phyloP scores from a whole-genome alignment of 1,140 invertebrate genomes.

The Medauroidea extradentata region DNA sequence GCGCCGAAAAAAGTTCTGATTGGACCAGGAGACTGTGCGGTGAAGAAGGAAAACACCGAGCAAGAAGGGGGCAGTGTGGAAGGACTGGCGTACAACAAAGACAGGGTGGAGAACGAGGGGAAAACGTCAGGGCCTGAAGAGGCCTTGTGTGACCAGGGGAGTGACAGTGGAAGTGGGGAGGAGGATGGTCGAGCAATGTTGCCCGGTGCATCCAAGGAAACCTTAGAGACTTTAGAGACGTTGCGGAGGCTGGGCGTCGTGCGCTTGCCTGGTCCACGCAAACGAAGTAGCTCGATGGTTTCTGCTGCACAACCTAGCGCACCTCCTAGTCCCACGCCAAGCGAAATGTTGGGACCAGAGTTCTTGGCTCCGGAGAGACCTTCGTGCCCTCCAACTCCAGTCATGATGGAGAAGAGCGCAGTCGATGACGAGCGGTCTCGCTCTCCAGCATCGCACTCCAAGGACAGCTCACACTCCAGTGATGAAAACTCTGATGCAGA shows the following conservation, averaged over 20 bases:
- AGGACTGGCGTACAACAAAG: neutral
- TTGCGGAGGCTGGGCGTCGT: neutral
- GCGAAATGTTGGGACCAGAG: slow-evolving; percentile 8
- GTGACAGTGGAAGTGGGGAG: neutral
- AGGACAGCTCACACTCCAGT: neutral
- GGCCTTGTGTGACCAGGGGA: neutral
- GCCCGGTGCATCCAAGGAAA: neutral
- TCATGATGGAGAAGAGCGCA: slow-evolving; percentile 5
- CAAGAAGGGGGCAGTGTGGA: slow-evolving; percentile 5
- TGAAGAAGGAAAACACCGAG: neutral
- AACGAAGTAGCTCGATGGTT: neutral
- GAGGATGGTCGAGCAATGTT: neutral
- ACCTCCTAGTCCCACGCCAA: neutral
- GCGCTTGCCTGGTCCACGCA: neutral
- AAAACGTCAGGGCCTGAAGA: neutral
- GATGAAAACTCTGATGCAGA: neutral
- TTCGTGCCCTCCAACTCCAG: slow-evolving; percentile 2
- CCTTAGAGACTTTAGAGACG: neutral
- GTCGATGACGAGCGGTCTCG: neutral
- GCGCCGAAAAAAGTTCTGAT: slow-evolving; percentile 7
- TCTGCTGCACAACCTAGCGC: neutral
- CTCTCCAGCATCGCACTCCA: slow-evolving; percentile 5
- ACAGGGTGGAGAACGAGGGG: neutral
- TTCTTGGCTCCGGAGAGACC: slow-evolving; percentile 3
- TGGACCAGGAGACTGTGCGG: slow-evolving; percentile 5